A percentile compares a stretch with the other conserved stretches of the same genome.
Conservation (phyloP, 2,113 vertebrate species). For the Herpetotheres cachinnans region DNA sequence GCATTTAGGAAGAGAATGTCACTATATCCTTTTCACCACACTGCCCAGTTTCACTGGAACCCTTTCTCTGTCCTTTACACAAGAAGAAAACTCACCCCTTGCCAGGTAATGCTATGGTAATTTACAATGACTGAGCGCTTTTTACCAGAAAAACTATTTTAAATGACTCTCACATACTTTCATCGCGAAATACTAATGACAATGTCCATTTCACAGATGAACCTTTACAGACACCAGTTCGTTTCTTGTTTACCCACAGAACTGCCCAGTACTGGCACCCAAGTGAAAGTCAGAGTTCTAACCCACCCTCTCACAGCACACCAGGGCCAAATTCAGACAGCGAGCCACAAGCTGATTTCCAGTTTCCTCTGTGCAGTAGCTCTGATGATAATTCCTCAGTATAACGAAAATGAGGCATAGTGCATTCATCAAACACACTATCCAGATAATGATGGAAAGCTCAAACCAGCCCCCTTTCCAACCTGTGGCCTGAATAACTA, state of each 20-base stretch:
- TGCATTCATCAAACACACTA: neutral
- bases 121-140: neutral
- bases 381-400: neutral
- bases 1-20: neutral
- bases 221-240: neutral
- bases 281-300: neutral
- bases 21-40: neutral
- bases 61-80: neutral
- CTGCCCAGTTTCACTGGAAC: neutral
- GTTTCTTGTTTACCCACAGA: neutral
- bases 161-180: neutral
- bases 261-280: neutral
- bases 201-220: neutral
- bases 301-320: neutral
- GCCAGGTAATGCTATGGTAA: neutral
- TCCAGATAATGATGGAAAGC: neutral
- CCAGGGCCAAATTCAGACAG: neutral
- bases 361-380: neutral
- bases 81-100: neutral
- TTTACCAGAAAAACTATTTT: neutral
- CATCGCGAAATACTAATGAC: neutral
- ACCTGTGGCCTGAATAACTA: neutral
- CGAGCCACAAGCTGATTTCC: neutral
- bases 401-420: neutral
- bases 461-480: neutral